phyloP scores from a whole-genome alignment of 2,113 vertebrate genomes.

The Catharus minimus region DNA sequence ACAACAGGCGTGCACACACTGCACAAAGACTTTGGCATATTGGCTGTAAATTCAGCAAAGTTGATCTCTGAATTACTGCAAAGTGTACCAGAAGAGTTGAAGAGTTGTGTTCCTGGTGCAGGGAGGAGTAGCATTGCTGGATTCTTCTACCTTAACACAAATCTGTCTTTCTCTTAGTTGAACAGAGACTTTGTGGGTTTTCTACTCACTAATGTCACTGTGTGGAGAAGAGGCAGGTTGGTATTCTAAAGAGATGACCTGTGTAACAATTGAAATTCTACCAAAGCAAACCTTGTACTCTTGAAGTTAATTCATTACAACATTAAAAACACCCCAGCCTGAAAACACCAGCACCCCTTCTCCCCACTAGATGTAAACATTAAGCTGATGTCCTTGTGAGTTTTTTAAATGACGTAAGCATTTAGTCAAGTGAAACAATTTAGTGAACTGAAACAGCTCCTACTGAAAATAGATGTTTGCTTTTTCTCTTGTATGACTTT shows the following conservation, averaged over 20 bases:
- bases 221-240: neutral
- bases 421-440: neutral
- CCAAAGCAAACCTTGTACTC: neutral
- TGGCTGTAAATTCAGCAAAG: neutral
- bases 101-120: neutral
- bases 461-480: neutral
- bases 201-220: neutral
- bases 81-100: neutral
- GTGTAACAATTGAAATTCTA: neutral
- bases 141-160: neutral
- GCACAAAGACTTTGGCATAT: neutral
- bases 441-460: neutral
- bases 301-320: neutral
- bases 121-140: neutral
- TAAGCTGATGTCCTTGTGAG: neutral
- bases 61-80: neutral
- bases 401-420: neutral
- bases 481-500: neutral
- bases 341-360: neutral
- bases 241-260: neutral
- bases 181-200: neutral
- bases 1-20: fast-evolving
- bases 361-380: neutral
- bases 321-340: neutral
- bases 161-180: neutral